phyloP scores from a whole-genome alignment of 2,797 vertebrate species.

The Bradypus variegatus region DNA sequence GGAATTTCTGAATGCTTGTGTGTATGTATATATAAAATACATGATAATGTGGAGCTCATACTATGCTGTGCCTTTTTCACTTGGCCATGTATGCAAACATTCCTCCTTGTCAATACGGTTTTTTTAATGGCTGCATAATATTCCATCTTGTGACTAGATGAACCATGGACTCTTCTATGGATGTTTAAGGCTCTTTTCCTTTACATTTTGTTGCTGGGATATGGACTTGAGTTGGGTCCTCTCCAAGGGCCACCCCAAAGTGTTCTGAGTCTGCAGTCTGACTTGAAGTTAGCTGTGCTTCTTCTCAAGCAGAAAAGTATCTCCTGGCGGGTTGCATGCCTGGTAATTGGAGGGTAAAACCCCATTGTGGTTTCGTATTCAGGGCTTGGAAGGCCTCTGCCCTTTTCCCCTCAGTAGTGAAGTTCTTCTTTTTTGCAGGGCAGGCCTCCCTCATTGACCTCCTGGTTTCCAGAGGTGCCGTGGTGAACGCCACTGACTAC shows the following conservation, averaged over 20 bases:
- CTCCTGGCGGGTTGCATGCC: neutral
- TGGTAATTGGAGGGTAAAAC: neutral
- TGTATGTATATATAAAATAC: neutral
- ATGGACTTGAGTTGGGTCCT: neutral
- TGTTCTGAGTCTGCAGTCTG: neutral
- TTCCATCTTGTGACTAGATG: neutral
- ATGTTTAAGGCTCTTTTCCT: neutral
- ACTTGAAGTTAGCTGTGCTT: neutral
- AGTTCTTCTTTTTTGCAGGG: slow-evolving; percentile 71
- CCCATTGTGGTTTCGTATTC: accelerated
- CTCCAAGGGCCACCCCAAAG: neutral
- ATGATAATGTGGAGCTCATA: neutral
- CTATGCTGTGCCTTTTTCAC: neutral
- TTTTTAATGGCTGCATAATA: neutral
- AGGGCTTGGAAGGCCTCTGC: neutral
- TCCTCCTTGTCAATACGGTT: neutral
- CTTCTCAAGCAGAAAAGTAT: neutral
- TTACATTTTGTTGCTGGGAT: neutral
- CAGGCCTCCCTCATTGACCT: slow-evolving; percentile 89
- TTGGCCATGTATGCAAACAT: neutral
- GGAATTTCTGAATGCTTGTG: neutral
- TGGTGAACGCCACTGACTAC: slow-evolving; percentile 92
- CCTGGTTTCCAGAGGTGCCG: slow-evolving; percentile 86
- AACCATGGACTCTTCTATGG: neutral
- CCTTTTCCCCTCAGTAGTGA: slow-evolving; percentile 5